These are phyloP conservation scores for Steinernema feltiae DNA, from an alignment of 1,140 invertebrate genomes.

Conservation along the genomic window DNA sequence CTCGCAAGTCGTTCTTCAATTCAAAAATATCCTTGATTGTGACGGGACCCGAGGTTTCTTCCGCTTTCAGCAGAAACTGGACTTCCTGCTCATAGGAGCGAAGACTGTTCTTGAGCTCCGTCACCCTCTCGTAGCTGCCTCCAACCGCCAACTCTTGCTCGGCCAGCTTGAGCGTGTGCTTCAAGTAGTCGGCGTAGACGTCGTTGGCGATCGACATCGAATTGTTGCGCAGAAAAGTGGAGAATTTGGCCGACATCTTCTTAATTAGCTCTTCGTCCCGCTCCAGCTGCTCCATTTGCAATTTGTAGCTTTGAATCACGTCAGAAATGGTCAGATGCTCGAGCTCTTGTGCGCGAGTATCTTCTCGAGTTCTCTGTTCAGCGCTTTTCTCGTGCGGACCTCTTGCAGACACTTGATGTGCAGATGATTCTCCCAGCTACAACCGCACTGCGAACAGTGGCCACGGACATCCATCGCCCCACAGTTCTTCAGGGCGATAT, in stretches of 20 bases:
- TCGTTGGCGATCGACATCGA: conserved; percentile 39
- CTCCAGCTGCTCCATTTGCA: conserved; percentile 5
- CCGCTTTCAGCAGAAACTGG: background rate
- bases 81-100: background rate
- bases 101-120: background rate
- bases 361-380: conserved; percentile 11
- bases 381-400: background rate
- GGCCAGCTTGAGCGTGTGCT: conserved; percentile 29
- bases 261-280: conserved; percentile 25
- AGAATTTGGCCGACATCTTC: conserved; percentile 33
- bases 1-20: background rate
- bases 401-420: conserved; percentile 7
- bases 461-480: background rate
- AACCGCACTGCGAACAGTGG: background rate
- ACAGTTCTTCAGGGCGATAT: conserved; percentile 3
- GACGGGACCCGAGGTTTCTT: background rate
- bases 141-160: background rate
- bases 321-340: background rate
- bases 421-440: background rate
- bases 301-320: background rate
- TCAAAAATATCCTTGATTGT: background rate
- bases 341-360: conserved; percentile 21
- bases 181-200: conserved; percentile 33
- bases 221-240: conserved; percentile 33
- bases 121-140: background rate